Percentiles rank a stretch among this genome's conserved stretches.
Evolutionary conservation across 2,888 invertebrate species (phyloP).

Genomic region (Mayetiola destructor): DNA sequence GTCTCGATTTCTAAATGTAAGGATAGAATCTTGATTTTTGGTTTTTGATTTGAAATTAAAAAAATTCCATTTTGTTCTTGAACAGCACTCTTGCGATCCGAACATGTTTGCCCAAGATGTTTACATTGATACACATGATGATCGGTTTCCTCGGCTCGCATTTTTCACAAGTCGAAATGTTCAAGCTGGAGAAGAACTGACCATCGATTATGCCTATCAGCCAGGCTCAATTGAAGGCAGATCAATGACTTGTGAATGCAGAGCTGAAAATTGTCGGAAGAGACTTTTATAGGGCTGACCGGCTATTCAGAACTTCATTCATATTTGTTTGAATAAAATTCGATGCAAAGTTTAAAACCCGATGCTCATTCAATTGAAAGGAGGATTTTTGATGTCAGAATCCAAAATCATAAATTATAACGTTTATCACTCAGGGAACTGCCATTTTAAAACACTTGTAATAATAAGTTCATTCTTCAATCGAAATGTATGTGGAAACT

Average conservation of each 20-base stretch:
- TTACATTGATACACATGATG: background rate
- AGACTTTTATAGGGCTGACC: too few species aligned
- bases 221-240: background rate
- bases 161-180: background rate
- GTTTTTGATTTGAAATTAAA: background rate
- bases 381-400: too few species aligned
- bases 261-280: background rate
- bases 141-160: background rate
- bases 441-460: too few species aligned
- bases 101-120: background rate
- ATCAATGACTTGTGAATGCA: background rate
- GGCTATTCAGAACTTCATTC: too few species aligned
- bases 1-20: constrained; percentile 1
- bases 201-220: background rate
- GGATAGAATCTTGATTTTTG: background rate
- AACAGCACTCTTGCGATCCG: background rate
- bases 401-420: too few species aligned
- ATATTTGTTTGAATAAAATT: too few species aligned
- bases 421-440: too few species aligned
- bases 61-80: background rate
- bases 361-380: too few species aligned
- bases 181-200: background rate
- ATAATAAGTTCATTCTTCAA: too few species aligned
- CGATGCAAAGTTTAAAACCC: too few species aligned
- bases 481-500: too few species aligned